A percentile compares a stretch with the other conserved stretches of the same genome.
These are phyloP conservation scores for Ormyrus thymus DNA, from an alignment of 2,888 invertebrate genomes.

Conservation along the genomic window DNA sequence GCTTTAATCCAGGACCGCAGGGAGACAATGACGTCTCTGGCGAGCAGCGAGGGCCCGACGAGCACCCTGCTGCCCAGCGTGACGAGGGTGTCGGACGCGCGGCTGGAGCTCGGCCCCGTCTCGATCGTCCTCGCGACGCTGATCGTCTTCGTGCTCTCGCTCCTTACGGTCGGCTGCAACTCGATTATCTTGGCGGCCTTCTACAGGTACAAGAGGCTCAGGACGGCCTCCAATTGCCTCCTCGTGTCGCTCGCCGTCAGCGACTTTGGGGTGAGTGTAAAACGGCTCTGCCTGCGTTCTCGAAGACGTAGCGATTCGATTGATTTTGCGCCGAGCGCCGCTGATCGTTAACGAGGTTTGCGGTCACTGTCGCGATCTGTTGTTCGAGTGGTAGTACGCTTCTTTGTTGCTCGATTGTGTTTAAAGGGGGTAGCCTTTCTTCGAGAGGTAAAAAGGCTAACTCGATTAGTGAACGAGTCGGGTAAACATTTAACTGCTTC, in stretches of 20 bases:
- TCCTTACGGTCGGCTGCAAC: conserved; percentile 79
- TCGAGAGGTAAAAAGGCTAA: too few species aligned
- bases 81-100: conserved; percentile 60
- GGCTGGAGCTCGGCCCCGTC: conserved; percentile 67
- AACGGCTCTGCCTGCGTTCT: too few species aligned
- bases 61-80: conserved; percentile 67
- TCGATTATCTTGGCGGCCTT: conserved; percentile 79
- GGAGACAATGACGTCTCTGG: conserved; percentile 66
- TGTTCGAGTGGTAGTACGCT: too few species aligned
- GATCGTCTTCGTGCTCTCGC: conserved; percentile 77
- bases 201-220: conserved; percentile 78
- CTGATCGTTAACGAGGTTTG: too few species aligned
- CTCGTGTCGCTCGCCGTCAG: conserved; percentile 79
- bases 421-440: too few species aligned
- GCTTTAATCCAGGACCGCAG: conserved; percentile 19
- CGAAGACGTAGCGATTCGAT: too few species aligned
- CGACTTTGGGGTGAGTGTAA: conserved; percentile 77
- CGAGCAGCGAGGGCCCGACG: conserved; percentile 59
- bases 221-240: conserved; percentile 80
- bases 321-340: too few species aligned
- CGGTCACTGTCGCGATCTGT: too few species aligned
- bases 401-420: too few species aligned
- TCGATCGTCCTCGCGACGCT: conserved; percentile 76
- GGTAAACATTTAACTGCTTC: not conserved
- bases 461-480: too few species aligned